Evolutionary conservation across 92 coral and sea anemone species (phyloP), one percentile per base, ranked within the genome.

Genomic region (Blastomussa wellsi): DNA sequence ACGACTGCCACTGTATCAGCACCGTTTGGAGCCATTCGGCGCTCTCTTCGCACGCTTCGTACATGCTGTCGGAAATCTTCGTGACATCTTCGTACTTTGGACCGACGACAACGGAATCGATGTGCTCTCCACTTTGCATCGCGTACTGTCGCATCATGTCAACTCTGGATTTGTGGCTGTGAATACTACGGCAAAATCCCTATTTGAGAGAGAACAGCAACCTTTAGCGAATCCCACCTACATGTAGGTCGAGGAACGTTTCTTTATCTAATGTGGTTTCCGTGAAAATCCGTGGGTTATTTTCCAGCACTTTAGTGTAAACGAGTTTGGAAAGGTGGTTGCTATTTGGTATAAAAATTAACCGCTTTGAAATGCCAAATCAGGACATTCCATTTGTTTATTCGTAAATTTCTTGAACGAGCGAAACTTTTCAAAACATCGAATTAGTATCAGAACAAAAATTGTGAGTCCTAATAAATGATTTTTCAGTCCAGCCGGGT

Each of bases 1-100:
- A 96, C 11, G 95, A 91, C 77, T 93, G 95, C 99, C 99, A 96
- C 51, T 91, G 98, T 55, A 89, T 84, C 41, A 95, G 90, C 77
- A 95, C 92, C 9, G 98, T 88, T 68, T 91, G 87, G 22, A 94
- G 87, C 91, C 93, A 93, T 28, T 90, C 95, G 12, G 90, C 92
- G 70, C 88, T 95, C 84, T 90, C 93, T 31, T 95, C 92, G 68
- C 98, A 97, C 12, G 92, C 97, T 66, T 90, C 95, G 47, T 87
- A 70, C 91, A 97, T 93, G 89, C 95, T 93, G 76, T 92, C 93
- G 60, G 99, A 92, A 62, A 93, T 95, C 65, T 93, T 84, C 79
- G 86, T 71, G n/a, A 89, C 90, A 68, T 93, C 90, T 72, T 89
- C 80, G 89, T 88, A 97, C 60, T 87, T 91, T 41, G 87, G 76